Base-by-base conservation (phyloP, 2,113 vertebrate genomes). In the Neotoma lepida region DNA sequence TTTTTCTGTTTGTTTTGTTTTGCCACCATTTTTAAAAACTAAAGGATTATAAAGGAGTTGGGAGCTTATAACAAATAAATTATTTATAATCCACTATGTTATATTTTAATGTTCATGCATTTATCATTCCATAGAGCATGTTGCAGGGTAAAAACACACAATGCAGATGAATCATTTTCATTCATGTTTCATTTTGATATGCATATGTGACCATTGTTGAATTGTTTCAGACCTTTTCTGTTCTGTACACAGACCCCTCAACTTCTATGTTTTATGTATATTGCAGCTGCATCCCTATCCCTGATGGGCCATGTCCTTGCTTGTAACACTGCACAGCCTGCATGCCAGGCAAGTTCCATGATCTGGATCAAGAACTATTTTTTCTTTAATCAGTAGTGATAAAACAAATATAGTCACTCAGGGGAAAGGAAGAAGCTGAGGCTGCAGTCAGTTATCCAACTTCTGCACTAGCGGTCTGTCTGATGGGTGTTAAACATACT, bases 351-450 rank as follows among this genome's bases (percentile, higher is more conserved):
- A 94, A 88, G 76, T 54, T 51, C 81, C 61, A 6, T 15, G 51
- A 22, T 56, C 93, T 90, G 89, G 35, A 86, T 87, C 41, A 63
- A 91, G 64, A 35, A 71, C 51, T 44, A 8, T 84, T 81, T 82
- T 58, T 61, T 41, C 82, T 90, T 93, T 3, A 56, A 56, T 49
- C 58, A 91, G 68, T 82, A 93, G 35, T 81, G 35, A 56, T 90
- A 91, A 93, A 92, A 70, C 87, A 91, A 94, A 95, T 91, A 88
- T 30, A 86, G 85, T 49, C 95, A 85, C 61, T 35, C 46, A 56
- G 66, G 33, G 85, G 76, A 22, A 49, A 6, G 22, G n/a, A 70
- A 95, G 33, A 20, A 71, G 51, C 41, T 4, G 85, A 92, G 66
- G 30, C 61, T 73, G 28, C 9, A 54, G 10, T 71, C 85, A n/a